Base-by-base conservation (phyloP, 2,888 invertebrate genomes). In the Nephrocerus scutellatus region DNA sequence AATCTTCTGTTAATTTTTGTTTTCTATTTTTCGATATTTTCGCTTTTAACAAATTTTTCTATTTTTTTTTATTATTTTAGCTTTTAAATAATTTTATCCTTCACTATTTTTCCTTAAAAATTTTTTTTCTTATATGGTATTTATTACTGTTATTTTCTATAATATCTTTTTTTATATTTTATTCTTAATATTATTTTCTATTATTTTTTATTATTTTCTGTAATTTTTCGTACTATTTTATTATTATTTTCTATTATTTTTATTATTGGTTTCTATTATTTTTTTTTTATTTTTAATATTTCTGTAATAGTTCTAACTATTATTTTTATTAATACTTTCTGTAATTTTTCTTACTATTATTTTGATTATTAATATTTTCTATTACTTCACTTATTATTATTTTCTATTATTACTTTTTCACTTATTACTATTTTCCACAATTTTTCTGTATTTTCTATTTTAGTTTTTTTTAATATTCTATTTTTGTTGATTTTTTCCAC, bases 11-110 rank as follows among this genome's bases (percentile, higher is more conserved):
- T 43, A 47, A 53, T 21, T 32, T 30, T 30, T 21, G 21, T 24
- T 42, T 28, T 43, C 37, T 45, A 41, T 46, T 35, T 44, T 46
- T 52, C 36, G 29, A 43, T 42, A 36, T 42, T 47, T 42, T 20
- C 43, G 29, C 30, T 40, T 36, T 20, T 41, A 36, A 22, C 35
- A 20, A 26, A n/a, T 12, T 41, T 21, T 31, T 15, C 30, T 31
- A 9, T 8, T 31, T 36, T 36, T 26, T 32, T 15, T 41, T 36
- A 44, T 45, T 30, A 41, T 48, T 45, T 22, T 15, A 3, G 16
- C 8, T 9, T 16, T 23, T 14, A 15, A 16, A 20, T 4, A 23
- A 23, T 8, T 30, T 23, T 36, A 8, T 24, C 15, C 24, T 22
- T 29, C n/a, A n/a, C n/a, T n/a, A n/a, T 36, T 22, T 36, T 30